Percentiles rank a stretch among this genome's conserved stretches.
Evolutionary conservation across 2,888 invertebrate species (phyloP).

Genomic region (Philaethria dido): DNA sequence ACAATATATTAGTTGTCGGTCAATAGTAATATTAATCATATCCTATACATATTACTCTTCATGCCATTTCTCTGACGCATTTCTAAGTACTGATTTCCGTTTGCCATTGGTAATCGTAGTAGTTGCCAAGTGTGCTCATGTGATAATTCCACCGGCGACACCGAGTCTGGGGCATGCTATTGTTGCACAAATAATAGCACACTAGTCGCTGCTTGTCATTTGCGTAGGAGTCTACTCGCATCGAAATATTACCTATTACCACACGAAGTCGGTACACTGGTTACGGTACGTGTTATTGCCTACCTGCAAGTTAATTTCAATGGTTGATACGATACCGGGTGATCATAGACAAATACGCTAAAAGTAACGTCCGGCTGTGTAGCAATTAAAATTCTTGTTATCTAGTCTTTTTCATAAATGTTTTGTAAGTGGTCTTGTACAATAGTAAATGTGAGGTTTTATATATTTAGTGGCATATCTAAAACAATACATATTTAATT

Average conservation of each 20-base stretch:
- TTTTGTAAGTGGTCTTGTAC: background rate
- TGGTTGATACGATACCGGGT: background rate
- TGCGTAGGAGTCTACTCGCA: constrained; percentile 48
- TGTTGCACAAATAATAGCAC: constrained; percentile 68
- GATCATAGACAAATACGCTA: background rate
- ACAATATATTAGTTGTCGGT: background rate
- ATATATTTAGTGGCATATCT: background rate
- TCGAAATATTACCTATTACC: constrained; percentile 16
- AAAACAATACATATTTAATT: background rate
- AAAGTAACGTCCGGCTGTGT: background rate
- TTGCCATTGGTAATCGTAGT: constrained; percentile 45
- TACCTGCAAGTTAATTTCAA: background rate
- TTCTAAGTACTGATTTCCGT: constrained; percentile 37
- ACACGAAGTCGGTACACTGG: constrained; percentile 1
- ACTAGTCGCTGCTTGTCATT: constrained; percentile 48
- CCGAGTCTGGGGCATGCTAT: constrained; percentile 69
- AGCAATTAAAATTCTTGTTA: too few species aligned
- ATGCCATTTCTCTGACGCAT: constrained; percentile 32
- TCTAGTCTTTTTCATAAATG: too few species aligned
- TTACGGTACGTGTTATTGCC: background rate
- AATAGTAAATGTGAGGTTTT: background rate
- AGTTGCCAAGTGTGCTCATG: constrained; percentile 65
- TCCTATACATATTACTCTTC: constrained; percentile 19
- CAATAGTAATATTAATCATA: constrained; percentile 15
- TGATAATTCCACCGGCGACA: constrained; percentile 72